These are phyloP conservation scores for Abramis brama DNA, from an alignment of 2,113 vertebrate species.

Conservation along the genomic window DNA sequence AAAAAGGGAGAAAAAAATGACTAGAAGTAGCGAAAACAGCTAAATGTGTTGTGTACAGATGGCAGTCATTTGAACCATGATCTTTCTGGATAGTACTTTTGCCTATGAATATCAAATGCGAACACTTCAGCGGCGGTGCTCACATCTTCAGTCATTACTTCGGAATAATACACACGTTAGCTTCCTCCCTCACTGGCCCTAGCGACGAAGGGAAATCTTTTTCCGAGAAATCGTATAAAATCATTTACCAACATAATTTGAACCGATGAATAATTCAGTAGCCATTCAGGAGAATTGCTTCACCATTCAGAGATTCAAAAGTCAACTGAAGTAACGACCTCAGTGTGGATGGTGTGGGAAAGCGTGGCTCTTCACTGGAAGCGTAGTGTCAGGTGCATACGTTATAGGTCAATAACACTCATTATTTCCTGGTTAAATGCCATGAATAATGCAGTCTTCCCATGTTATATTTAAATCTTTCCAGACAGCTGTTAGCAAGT, in stretches of 20 bases:
- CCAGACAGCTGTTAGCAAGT: not conserved
- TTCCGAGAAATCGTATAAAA: constrained; percentile 73
- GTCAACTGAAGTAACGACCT: constrained; percentile 57
- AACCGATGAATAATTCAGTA: constrained; percentile 76
- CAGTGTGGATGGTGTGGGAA: constrained; percentile 18
- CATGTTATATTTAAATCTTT: constrained; percentile 35
- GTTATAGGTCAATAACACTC: constrained; percentile 42
- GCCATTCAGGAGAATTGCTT: constrained; percentile 70
- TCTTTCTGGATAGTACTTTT: constrained; percentile 52
- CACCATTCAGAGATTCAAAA: constrained; percentile 61
- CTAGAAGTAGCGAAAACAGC: constrained; percentile 28
- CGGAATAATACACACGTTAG: constrained; percentile 82
- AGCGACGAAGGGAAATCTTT: constrained; percentile 77
- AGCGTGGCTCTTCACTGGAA: not conserved
- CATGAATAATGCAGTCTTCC: constrained; percentile 40
- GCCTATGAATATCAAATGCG: constrained; percentile 79
- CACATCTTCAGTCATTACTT: constrained; percentile 77
- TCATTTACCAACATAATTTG: constrained; percentile 79
- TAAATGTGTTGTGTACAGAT: constrained; percentile 44
- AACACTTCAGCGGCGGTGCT: constrained; percentile 73
- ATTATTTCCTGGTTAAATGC: constrained; percentile 40
- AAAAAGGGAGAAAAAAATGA: not conserved
- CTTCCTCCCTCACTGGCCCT: constrained; percentile 69
- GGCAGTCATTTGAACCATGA: constrained; percentile 70
- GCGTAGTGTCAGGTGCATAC: constrained; percentile 4